phyloP scores from a whole-genome alignment of 2,888 invertebrate species.

The Macaria notata region DNA sequence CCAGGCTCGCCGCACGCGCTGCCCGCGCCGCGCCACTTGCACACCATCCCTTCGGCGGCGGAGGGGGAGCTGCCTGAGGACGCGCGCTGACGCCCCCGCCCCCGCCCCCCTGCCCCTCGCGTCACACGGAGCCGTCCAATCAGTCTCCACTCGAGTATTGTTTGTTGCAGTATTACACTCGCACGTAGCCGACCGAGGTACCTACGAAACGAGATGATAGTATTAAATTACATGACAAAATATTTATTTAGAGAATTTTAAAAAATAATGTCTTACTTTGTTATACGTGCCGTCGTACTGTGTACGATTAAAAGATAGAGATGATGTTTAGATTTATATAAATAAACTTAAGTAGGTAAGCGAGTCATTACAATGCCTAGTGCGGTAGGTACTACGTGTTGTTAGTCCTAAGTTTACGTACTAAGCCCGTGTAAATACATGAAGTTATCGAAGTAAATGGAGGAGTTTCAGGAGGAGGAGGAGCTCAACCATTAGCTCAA shows the following conservation, averaged over 20 bases:
- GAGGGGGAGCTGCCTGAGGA: slow-evolving; percentile 62
- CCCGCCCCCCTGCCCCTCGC: slow-evolving; percentile 5
- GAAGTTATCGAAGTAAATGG: no score
- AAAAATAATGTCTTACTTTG: slow-evolving; percentile 30
- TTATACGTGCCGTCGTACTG: slow-evolving; percentile 32
- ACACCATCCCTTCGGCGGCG: slow-evolving; percentile 70
- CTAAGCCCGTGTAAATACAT: no score
- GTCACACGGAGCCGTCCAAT: no score
- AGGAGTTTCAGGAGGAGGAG: no score
- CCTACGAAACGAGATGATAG: slow-evolving; percentile 42
- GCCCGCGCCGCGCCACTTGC: slow-evolving; percentile 57
- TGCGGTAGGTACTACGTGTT: no score
- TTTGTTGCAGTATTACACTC: no score
- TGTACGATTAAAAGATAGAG: slow-evolving; percentile 32
- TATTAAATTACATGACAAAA: slow-evolving; percentile 45
- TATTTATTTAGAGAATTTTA: slow-evolving; percentile 53
- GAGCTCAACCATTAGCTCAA: slow-evolving; percentile 7
- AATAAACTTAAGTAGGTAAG: no score
- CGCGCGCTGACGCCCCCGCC: slow-evolving; percentile 41
- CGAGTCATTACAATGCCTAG: no score
- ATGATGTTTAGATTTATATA: neutral
- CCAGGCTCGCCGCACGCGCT: slow-evolving; percentile 53
- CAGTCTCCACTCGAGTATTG: no score
- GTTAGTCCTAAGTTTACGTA: no score
- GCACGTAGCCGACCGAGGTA: slow-evolving; percentile 20